Conservation (phyloP, 2,888 invertebrate genomes). For the Eupithecia subumbrata region DNA sequence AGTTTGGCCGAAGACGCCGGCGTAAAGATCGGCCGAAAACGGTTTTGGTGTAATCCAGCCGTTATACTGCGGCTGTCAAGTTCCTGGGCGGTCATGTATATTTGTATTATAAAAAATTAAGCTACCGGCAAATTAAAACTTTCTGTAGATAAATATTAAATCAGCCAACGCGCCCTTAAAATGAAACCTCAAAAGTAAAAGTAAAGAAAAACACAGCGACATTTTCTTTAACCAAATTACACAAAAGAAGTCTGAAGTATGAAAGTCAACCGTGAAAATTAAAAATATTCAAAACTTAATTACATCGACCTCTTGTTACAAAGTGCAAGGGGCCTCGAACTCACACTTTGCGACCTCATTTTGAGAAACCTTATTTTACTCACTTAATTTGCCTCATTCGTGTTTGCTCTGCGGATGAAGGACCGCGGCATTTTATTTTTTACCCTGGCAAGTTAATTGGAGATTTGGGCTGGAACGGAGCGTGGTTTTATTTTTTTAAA, state of each 20-base stretch:
- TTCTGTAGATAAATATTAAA: not conserved
- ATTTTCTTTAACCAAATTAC: slow-evolving; percentile 57
- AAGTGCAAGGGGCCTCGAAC: slow-evolving; percentile 63
- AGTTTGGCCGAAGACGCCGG: too few relatives aligned
- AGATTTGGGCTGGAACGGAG: slow-evolving; percentile 32
- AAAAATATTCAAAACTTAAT: slow-evolving; percentile 74
- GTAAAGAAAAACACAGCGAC: slow-evolving; percentile 43
- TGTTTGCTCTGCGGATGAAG: slow-evolving; percentile 77
- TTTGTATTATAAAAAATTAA: not conserved
- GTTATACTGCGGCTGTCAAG: too few relatives aligned
- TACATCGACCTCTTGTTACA: slow-evolving; percentile 64
- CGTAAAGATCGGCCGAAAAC: too few relatives aligned
- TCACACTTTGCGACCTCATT: slow-evolving; percentile 76
- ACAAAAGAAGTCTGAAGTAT: slow-evolving; percentile 55
- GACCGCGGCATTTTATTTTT: slow-evolving; percentile 72
- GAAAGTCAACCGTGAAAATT: slow-evolving; percentile 56
- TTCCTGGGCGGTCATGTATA: too few relatives aligned
- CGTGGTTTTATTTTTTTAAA: not conserved
- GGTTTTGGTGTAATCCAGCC: too few relatives aligned
- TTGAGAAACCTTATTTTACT: slow-evolving; percentile 73
- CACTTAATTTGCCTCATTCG: slow-evolving; percentile 81
- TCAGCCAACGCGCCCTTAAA: not conserved
- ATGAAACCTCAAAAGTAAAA: slow-evolving; percentile 24
- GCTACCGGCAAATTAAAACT: not conserved
- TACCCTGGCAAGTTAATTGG: slow-evolving; percentile 73